Conservation (phyloP, 2,797 vertebrate genomes). For the Oreonectes daqikongensis region DNA sequence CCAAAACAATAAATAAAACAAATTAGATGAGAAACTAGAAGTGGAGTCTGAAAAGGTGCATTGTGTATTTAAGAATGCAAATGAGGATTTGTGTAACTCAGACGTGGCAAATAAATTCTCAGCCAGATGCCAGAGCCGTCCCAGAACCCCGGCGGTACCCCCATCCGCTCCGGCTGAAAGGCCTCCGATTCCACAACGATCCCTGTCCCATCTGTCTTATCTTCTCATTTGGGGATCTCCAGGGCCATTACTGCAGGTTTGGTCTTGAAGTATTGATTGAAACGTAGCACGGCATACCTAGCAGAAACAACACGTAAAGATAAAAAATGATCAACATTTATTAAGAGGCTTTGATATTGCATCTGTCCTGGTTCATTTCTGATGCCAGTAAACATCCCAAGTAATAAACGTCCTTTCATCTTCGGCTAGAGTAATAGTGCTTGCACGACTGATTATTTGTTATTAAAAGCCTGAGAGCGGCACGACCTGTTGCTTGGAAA, state of each 20-base stretch:
- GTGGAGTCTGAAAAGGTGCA: conserved; percentile 51
- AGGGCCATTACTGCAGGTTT: conserved; percentile 88
- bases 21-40: conserved; percentile 40
- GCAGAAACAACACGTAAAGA: neutral
- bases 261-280: conserved; percentile 94
- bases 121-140: conserved; percentile 7
- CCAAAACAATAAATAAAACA: conserved; percentile 45
- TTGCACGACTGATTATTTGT: conserved; percentile 18
- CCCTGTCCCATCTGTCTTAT: neutral
- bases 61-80: conserved; percentile 59
- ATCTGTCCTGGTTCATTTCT: too few relatives aligned
- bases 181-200: conserved; percentile 43
- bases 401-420: too few relatives aligned
- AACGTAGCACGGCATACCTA: conserved; percentile 94
- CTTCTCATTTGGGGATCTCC: conserved; percentile 83
- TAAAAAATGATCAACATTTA: neutral
- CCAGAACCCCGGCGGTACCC: conserved; percentile 46
- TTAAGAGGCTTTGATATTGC: neutral
- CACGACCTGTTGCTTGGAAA: conserved; percentile 43
- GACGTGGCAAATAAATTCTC: conserved; percentile 29
- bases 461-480: conserved; percentile 10
- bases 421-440: neutral
- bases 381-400: too few relatives aligned
- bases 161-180: conserved; percentile 37
- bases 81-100: conserved; percentile 53